Base-by-base conservation (phyloP, 2,797 vertebrate species). In the Takifugu rubripes region DNA sequence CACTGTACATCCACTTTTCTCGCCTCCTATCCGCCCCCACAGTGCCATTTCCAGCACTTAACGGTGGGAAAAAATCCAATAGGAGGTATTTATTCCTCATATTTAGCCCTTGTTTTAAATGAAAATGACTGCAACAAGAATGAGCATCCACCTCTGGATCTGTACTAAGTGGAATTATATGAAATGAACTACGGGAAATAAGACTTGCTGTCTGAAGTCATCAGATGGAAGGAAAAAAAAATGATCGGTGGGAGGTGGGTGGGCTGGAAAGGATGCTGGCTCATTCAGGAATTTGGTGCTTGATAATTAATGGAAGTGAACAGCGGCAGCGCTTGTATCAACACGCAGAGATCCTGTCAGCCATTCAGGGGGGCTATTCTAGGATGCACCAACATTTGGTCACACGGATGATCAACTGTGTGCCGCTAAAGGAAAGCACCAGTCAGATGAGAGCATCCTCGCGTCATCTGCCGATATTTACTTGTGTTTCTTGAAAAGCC, bases 301-400 rank as follows among this genome's bases (percentile, higher is more conserved):
- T 5, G 49, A 87, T 54, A 59, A 85, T 89, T 85, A 87, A 90
- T 89, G 78, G 78, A 68, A 66, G 75, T 65, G 74, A 84, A 75
- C 45, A 68, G 74, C 72, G 33, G 31, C 6, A 33, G 8, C 31
- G 2, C 27, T 29, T 7, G 7, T 29, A 7, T 29, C 4, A 7
- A 29, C 27, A 7, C 27, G 0, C 21, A 21, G 21, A 21, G 27
- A 6, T 27, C 27, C 27, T 3, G 27, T 27, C 27, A 6, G 27
- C 27, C 27, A 27, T 27, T 6, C 27, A 27, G 3, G 27, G 27
- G 21, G 21, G 21, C 21, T 21, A 1, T 21, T 21, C 21, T 21
- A 21, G 21, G 21, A 21, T 21, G 21, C 21, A 21, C 21, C 21
- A 21, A 21, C 21, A 21, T 21, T 21, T 21, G 21, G 6, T 27